Base-by-base conservation (phyloP, 2,888 invertebrate genomes). In the Netelia melanura region DNA sequence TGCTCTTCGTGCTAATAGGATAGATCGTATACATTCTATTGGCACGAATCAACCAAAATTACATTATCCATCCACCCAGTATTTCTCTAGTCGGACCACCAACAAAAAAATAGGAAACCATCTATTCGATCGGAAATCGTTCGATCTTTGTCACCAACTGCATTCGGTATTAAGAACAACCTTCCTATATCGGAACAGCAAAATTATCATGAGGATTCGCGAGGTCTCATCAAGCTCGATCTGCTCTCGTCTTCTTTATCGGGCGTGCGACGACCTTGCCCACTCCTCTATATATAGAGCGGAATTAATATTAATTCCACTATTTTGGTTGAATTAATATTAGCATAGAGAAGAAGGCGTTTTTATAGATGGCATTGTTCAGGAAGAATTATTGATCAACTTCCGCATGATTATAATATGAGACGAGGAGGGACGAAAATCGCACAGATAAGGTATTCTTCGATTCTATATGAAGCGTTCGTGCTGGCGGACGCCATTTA, bases 231-330 rank as follows among this genome's bases (percentile, higher is more conserved):
- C 5, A 64, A 52, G 70, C 70, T 75, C 71, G 83, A 80, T 65
- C 80, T 30, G 3, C 2, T 30, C 30, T 30, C 30, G 79, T 79
- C 38, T 75, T 38, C 30, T 75, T 76, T 82, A 80, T 83, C 67
- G 65, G 64, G 54, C 75, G 67, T 76, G 52, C 68, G 79, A 67
- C 75, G 81, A 79, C 86, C 86, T 86, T 84, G 84, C 65, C 76
- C 84, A 78, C 83, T 38, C 82, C 65, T 82, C 76, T 86, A 68
- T 58, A 21, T 21, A 21, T 21, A 21, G 21, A 21, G 21, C 21
- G 21, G 1, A 21, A 21, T 21, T 21, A 21, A 21, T 21, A 30
- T 30, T 62, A 72, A 84, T 80, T 84, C 56, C 71, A 67, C 83
- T 83, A 78, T 83, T 83, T 85, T 44, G n/a, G 83, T 82, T 54